These are phyloP conservation scores for Eueides isabella DNA, from an alignment of 1,140 invertebrate genomes.

Conservation along the genomic window DNA sequence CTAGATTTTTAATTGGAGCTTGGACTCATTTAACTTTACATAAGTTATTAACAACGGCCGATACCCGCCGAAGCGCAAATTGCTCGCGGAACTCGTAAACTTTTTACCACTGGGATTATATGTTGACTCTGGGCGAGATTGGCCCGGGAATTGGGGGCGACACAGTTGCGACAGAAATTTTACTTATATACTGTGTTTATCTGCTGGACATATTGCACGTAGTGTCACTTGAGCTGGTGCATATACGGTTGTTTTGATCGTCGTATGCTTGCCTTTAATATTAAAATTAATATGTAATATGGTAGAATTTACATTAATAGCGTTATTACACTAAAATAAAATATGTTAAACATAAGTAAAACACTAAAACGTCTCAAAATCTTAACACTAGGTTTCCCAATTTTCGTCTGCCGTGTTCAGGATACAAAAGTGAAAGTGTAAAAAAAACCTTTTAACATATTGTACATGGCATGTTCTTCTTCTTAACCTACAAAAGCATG, in stretches of 20 bases:
- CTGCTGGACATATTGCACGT: constrained; percentile 2
- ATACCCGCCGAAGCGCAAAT: constrained; percentile 14
- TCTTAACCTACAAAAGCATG: no score
- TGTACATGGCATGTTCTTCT: no score
- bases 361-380: no score
- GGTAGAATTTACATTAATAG: no score
- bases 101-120: constrained; percentile 27
- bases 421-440: no score
- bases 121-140: constrained; percentile 36
- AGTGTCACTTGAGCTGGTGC: neutral
- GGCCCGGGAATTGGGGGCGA: constrained; percentile 41
- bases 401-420: no score
- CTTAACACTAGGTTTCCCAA: no score
- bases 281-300: neutral
- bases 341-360: no score
- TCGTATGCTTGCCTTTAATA: neutral
- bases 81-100: constrained; percentile 16
- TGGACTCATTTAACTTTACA: constrained; percentile 18
- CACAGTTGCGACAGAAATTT: constrained; percentile 18
- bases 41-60: constrained; percentile 17
- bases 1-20: neutral
- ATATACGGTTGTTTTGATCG: neutral
- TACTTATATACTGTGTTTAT: neutral
- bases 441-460: no score
- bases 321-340: no score